Conservation (phyloP, 2,797 vertebrate genomes). For the Monodelphis domestica region DNA sequence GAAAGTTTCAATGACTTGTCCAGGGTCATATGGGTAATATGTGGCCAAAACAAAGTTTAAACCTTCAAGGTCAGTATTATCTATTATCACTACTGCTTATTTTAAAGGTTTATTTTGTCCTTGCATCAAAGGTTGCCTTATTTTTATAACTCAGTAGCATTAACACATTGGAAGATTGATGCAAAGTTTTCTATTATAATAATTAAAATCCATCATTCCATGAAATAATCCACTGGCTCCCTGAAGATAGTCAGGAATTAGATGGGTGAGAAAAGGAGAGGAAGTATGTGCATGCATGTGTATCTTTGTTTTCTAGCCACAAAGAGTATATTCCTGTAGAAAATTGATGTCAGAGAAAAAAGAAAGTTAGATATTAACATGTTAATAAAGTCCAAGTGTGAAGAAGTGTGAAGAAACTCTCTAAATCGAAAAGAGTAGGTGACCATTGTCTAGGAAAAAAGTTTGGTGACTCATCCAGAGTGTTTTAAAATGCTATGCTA, state of each 20-base stretch:
- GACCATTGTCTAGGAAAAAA: neutral
- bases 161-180: neutral
- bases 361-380: neutral
- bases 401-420: neutral
- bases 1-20: neutral
- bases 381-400: neutral
- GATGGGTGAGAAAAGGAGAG: neutral
- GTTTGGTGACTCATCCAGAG: neutral
- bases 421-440: neutral
- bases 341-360: neutral
- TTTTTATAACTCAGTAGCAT: slow-evolving; percentile 10
- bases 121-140: neutral
- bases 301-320: neutral
- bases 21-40: neutral
- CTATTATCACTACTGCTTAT: no score
- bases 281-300: neutral
- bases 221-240: neutral
- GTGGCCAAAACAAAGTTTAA: neutral
- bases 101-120: no score
- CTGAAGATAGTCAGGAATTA: neutral
- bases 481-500: neutral
- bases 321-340: neutral
- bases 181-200: neutral
- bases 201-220: slow-evolving; percentile 18
- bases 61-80: neutral